Percentiles rank a stretch among this genome's conserved stretches.
Evolutionary conservation across 2,113 vertebrate genomes (phyloP).

Genomic region (Mohoua ochrocephala): DNA sequence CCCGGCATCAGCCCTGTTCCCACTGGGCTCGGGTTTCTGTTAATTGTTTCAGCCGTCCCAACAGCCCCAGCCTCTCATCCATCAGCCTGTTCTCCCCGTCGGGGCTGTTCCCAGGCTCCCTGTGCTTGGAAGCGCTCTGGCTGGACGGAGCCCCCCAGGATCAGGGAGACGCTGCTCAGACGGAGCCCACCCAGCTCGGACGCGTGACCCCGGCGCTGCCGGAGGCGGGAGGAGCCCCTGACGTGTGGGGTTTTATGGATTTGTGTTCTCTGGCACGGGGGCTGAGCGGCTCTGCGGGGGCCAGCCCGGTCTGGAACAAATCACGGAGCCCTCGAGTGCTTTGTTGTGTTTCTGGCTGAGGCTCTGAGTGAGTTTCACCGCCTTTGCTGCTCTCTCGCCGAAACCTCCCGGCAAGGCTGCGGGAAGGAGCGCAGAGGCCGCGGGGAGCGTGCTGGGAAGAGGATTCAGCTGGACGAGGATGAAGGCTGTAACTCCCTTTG

Average conservation of each 20-base stretch:
- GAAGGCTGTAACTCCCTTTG: not conserved
- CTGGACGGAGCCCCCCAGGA: accelerated
- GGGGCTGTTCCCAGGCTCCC: not conserved
- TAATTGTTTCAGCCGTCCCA: not conserved
- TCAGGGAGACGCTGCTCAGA: not conserved
- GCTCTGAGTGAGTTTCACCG: not conserved
- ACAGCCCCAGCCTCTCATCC: not conserved
- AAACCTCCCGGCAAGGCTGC: not conserved
- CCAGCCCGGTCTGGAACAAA: not conserved
- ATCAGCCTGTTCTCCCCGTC: not conserved
- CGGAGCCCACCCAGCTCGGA: not conserved
- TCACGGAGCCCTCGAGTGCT: not conserved
- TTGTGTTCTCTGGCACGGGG: not conserved
- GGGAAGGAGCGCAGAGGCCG: not conserved
- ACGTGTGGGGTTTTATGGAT: not conserved
- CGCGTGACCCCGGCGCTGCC: not conserved
- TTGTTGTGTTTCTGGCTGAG: not conserved
- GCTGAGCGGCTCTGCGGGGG: not conserved
- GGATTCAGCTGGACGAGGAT: not conserved
- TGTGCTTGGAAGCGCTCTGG: not conserved
- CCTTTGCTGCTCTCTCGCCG: not conserved
- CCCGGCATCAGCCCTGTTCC: not conserved
- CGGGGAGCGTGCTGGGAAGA: not conserved
- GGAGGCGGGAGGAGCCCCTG: not conserved
- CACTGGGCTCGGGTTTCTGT: not conserved